These are phyloP conservation scores for Chlorops oryzae DNA, from an alignment of 1,140 invertebrate genomes.

Conservation along the genomic window DNA sequence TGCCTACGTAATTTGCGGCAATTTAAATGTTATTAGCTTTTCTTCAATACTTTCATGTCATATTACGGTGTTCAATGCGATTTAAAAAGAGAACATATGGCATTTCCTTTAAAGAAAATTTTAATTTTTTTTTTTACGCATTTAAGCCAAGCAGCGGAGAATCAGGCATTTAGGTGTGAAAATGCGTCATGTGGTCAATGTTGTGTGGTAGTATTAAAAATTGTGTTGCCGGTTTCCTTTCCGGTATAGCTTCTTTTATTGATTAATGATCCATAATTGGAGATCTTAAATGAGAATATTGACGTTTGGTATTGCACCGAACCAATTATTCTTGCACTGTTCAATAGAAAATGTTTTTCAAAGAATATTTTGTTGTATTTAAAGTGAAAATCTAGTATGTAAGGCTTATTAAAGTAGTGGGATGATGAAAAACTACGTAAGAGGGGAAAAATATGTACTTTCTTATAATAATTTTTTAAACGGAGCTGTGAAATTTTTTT, in stretches of 20 bases:
- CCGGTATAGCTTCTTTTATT: constrained; percentile 18
- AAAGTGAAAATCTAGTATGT: too few species aligned
- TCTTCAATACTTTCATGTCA: constrained; percentile 16
- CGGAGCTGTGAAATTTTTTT: too few species aligned
- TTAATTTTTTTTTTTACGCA: background rate
- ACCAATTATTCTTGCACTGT: too few species aligned
- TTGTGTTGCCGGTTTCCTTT: constrained; percentile 20
- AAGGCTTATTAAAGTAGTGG: too few species aligned
- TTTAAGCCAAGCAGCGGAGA: background rate
- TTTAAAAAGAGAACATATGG: constrained; percentile 7
- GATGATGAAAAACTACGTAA: too few species aligned
- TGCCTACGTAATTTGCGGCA: constrained; percentile 40
- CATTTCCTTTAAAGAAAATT: background rate
- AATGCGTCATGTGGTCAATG: constrained; percentile 16
- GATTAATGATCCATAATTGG: constrained; percentile 40
- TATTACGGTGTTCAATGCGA: constrained; percentile 31
- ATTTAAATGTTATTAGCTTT: constrained; percentile 43
- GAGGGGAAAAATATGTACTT: too few species aligned
- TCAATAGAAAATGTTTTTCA: too few species aligned
- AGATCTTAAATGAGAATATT: too few species aligned
- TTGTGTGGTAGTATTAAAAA: background rate
- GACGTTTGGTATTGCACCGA: too few species aligned
- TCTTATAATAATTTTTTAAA: too few species aligned
- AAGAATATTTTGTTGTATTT: too few species aligned
- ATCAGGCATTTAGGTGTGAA: constrained; percentile 44